Base-by-base conservation (phyloP, 2,888 invertebrate species). In the Craniophora ligustri region DNA sequence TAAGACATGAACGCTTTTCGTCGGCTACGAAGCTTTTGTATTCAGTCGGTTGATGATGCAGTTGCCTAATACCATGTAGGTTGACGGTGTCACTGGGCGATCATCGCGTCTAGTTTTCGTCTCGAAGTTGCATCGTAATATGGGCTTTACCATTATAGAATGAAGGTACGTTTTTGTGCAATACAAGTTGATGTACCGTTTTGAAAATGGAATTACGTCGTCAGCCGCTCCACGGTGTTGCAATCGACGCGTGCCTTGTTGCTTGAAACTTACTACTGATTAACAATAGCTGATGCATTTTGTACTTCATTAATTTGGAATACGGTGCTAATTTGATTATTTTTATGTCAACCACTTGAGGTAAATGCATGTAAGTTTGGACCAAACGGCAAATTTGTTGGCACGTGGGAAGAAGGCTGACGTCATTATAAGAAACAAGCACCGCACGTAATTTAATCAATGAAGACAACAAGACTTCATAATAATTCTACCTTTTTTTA, bases 61-160 rank as follows among this genome's bases (percentile, higher is more conserved):
- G 82, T 91, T 91, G 87, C 89, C 78, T 82, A 89, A 90, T 79
- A 86, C 60, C 82, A 85, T 83, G 91, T 91, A 88, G 88, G 89
- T 84, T 83, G 87, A 78, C 72, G 73, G 76, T 76, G 77, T 78
- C 78, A 76, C 74, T 76, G 72, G 75, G 81, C 75, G 81, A 85
- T 86, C 83, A 77, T 84, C 79, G 69, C 62, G 74, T 82, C 82
- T 82, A 84, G 78, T 77, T 77, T 75, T 73, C 42, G 57, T 48
- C 61, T 42, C 16, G 5, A 19, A 13, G 51, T 60, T 55, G 40
- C 39, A 26, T 70, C 63, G 74, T 49, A 78, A 48, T 65, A 21
- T 67, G 45, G 62, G 76, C 79, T 75, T 68, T 85, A 79, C 57
- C 0, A 0, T 21, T 10, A 42, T 38, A 2, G 0, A 0, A 0